phyloP scores from a whole-genome alignment of 2,113 vertebrate species.

The Tychaedon coryphoeus region DNA sequence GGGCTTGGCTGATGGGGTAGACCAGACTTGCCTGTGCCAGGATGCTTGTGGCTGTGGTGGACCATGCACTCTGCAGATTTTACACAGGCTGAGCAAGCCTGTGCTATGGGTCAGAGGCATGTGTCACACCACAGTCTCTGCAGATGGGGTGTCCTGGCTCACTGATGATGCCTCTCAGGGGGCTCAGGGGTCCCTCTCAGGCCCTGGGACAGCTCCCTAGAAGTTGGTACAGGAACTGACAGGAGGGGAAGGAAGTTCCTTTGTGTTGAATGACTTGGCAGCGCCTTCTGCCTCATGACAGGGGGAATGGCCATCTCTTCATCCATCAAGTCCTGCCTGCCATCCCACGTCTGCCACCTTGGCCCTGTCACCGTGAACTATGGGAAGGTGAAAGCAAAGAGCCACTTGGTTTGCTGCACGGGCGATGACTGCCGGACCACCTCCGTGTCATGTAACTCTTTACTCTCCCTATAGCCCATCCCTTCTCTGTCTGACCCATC shows the following conservation, averaged over 20 bases:
- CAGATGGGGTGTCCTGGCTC: not conserved
- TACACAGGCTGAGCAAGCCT: not conserved
- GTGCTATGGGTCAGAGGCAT: not conserved
- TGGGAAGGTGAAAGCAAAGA: slow-evolving; percentile 35
- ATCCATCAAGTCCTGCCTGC: not conserved
- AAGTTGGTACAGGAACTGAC: not conserved
- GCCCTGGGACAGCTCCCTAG: not conserved
- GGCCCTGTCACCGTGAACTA: slow-evolving; percentile 21
- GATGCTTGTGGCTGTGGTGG: not conserved
- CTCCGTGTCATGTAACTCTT: not conserved
- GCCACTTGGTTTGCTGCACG: not conserved
- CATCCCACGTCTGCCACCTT: not conserved
- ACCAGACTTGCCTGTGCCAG: not conserved
- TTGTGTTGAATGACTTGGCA: not conserved
- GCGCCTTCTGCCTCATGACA: not conserved
- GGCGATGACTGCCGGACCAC: not conserved
- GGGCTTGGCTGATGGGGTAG: not conserved
- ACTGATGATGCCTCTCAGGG: not conserved
- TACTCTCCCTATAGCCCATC: not conserved
- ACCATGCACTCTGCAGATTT: fast-evolving
- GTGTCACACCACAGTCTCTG: not conserved
- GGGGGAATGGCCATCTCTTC: not conserved
- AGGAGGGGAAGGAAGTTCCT: not conserved
- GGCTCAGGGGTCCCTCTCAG: not conserved
- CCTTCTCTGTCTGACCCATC: not conserved